Evolutionary conservation across 2,888 invertebrate species (phyloP), one percentile per base, ranked within the genome.

Genomic region (Exocentrus adspersus): DNA sequence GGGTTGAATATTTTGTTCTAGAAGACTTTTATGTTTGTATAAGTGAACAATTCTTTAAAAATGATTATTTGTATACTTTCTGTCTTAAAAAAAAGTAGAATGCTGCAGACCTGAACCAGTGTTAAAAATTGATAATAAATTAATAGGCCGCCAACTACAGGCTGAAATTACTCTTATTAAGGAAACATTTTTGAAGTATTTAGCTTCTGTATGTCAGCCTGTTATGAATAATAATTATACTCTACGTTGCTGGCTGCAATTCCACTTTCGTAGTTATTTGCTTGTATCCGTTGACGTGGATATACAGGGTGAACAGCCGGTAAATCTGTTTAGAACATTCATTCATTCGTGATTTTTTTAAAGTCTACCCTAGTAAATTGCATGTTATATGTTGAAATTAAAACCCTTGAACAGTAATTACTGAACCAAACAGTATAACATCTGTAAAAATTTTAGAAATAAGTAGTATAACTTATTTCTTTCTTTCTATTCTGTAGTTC

Each of bases 141-240:
- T 53, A 42, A 21, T 14, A 42, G 16, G 24, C 24, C 42, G 21
- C 16, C 14, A 42, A 53, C 21, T 42, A 53, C 21, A 37, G 12
- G 16, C 19, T 53, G 12, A 53, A 53, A 53, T 53, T 4, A 20
- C 42, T 53, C 24, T 24, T 24, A 53, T 42, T 53, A 42, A 53
- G 12, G 14, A 7, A 16, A 19, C 2, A 42, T 28, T 53, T 53
- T 53, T 42, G 20, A 53, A 41, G n/a, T 21, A 16, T 16, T 5
- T 21, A 42, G 54, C 54, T 54, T 54, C 54, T 54, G 54, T 43
- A 30, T 43, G 43, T 43, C 43, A 30, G 24, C 28, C 12, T 17
- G 28, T 54, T 54, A 54, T 30, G 24, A 43, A 54, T 54, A 54
- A 54, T 54, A 43, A 43, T n/a, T n/a, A n/a, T n/a, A n/a, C n/a